Percentiles rank a stretch among this genome's conserved stretches.
Conservation (phyloP, 2,113 vertebrate species). For the Sinocyclocheilus maitianheensis region DNA sequence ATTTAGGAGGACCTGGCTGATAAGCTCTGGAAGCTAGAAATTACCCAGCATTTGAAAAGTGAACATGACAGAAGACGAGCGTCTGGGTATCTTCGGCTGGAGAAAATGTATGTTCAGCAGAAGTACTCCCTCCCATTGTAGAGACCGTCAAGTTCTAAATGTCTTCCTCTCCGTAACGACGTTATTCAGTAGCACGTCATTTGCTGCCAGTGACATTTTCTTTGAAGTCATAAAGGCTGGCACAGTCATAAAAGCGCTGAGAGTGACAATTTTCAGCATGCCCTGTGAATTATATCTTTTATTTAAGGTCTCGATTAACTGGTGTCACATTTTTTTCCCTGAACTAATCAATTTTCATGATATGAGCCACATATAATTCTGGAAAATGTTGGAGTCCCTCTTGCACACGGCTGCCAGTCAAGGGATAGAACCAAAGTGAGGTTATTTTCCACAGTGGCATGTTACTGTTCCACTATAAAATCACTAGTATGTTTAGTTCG, state of each 20-base stretch:
- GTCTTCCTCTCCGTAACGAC: conserved; percentile 81
- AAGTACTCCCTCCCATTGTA: conserved; percentile 64
- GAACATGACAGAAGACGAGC: conserved; percentile 18
- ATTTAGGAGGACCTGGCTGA: conserved; percentile 17
- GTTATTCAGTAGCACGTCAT: conserved; percentile 88
- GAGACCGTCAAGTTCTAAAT: conserved; percentile 75
- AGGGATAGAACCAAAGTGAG: not conserved
- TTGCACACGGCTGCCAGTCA: conserved; percentile 61
- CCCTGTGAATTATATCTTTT: conserved; percentile 92
- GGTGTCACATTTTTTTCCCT: conserved; percentile 82
- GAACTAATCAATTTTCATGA: conserved; percentile 99
- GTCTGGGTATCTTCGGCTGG: conserved; percentile 34
- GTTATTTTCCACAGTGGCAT: conserved; percentile 20
- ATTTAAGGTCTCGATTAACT: conserved; percentile 96
- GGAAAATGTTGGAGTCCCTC: conserved; percentile 84
- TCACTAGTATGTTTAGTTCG: conserved; percentile 40
- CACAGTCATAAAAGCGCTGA: conserved; percentile 86
- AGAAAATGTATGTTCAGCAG: conserved; percentile 81
- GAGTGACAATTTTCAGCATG: conserved; percentile 90
- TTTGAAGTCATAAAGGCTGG: conserved; percentile 91
- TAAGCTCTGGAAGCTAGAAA: conserved; percentile 22
- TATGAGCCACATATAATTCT: conserved; percentile 91
- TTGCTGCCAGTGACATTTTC: conserved; percentile 93
- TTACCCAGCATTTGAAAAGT: conserved; percentile 41
- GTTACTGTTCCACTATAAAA: conserved; percentile 44